Percentiles rank a stretch among this genome's conserved stretches.
Conservation (phyloP, 2,888 invertebrate species). For the Noctua fimbriata region DNA sequence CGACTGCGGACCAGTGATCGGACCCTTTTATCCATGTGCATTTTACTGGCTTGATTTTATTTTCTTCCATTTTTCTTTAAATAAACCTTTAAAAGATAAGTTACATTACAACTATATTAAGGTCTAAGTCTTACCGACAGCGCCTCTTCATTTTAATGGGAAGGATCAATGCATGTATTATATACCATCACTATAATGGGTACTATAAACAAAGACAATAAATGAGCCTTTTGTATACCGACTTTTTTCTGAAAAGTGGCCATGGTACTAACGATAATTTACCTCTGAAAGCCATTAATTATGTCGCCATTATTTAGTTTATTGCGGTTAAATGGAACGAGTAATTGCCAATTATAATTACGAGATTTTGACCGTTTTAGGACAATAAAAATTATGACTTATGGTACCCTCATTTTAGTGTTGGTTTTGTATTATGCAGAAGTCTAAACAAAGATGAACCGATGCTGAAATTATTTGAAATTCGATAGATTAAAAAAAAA, state of each 20-base stretch:
- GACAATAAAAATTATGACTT: too few species aligned
- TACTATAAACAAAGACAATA: background rate
- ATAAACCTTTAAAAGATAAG: too few species aligned
- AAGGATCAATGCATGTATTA: too few species aligned
- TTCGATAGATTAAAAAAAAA: background rate
- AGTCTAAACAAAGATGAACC: constrained; percentile 16
- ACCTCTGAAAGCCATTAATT: constrained; percentile 63
- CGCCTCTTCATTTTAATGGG: too few species aligned
- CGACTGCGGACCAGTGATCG: too few species aligned
- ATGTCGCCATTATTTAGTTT: constrained; percentile 60
- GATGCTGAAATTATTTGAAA: constrained; percentile 18
- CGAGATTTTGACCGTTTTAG: constrained; percentile 8
- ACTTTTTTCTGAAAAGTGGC: background rate
- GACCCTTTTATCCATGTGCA: too few species aligned
- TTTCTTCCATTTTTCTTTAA: too few species aligned
- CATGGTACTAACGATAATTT: constrained; percentile 26
- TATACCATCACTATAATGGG: too few species aligned
- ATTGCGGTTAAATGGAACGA: constrained; percentile 65
- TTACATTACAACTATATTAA: too few species aligned
- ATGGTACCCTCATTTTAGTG: background rate
- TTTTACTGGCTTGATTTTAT: too few species aligned
- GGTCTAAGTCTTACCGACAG: too few species aligned
- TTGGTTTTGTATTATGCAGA: background rate
- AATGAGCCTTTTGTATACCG: background rate
- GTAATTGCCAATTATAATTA: constrained; percentile 59